phyloP scores from a whole-genome alignment of 1,140 invertebrate genomes.

The Temnothorax longispinosus region DNA sequence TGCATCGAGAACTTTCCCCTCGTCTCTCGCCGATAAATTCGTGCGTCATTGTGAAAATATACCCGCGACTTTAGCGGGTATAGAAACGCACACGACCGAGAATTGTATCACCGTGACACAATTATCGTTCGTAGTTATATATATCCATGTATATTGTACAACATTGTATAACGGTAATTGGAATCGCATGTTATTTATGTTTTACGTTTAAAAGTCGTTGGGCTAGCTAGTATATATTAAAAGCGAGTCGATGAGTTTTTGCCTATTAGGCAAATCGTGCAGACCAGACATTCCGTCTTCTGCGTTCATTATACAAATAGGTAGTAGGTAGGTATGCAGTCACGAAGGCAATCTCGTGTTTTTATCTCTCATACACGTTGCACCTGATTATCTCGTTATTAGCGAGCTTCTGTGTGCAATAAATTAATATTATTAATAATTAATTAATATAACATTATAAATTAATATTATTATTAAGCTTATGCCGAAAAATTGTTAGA shows the following conservation, averaged over 20 bases:
- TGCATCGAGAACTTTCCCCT: conserved; percentile 17
- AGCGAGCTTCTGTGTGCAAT: neutral
- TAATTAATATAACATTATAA: no score
- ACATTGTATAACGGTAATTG: neutral
- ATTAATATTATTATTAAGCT: neutral
- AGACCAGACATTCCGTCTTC: neutral
- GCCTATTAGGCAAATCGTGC: neutral
- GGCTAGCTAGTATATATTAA: neutral
- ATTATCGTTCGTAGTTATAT: neutral
- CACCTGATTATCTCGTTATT: neutral
- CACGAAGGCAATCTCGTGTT: neutral
- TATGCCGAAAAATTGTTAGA: neutral
- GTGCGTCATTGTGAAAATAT: conserved; percentile 48
- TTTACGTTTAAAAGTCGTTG: neutral
- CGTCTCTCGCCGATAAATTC: conserved; percentile 24
- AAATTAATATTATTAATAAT: neutral
- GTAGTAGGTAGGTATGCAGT: neutral
- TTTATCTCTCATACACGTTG: neutral
- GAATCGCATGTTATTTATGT: neutral
- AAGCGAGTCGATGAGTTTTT: neutral
- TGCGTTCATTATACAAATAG: neutral
- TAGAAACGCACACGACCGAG: neutral
- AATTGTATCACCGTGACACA: neutral
- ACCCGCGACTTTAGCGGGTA: neutral
- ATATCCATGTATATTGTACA: no score